These are phyloP conservation scores for Zaprionus ghesquierei DNA, from an alignment of 1,140 invertebrate species.

Conservation along the genomic window DNA sequence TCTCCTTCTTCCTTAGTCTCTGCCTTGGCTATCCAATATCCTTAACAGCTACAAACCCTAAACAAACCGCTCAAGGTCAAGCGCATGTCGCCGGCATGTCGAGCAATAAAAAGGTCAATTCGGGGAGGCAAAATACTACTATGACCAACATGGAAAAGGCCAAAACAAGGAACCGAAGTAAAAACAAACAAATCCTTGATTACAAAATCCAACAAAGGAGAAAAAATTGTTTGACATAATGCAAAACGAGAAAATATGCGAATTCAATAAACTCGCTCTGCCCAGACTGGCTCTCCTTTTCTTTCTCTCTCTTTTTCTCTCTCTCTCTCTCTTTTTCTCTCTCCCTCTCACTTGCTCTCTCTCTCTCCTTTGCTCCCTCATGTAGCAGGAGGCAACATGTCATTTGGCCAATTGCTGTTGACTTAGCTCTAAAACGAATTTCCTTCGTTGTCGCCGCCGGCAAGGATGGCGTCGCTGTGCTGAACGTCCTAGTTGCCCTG, in stretches of 20 bases:
- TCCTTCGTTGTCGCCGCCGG: conserved; percentile 26
- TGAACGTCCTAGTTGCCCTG: background rate
- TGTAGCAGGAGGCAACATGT: conserved; percentile 34
- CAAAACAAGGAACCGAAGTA: conserved; percentile 15
- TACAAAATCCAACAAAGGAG: conserved; percentile 74
- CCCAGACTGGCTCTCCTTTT: background rate
- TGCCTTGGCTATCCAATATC: conserved; percentile 21
- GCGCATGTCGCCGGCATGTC: conserved; percentile 63
- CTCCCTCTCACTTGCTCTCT: background rate
- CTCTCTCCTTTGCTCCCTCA: too few species aligned
- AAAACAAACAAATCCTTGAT: conserved; percentile 78
- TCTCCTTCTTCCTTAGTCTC: background rate
- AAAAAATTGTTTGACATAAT: conserved; percentile 74
- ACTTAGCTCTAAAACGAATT: conserved; percentile 71
- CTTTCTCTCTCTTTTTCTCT: background rate
- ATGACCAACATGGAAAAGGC: conserved; percentile 51
- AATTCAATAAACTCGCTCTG: conserved; percentile 68
- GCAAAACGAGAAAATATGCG: conserved; percentile 78
- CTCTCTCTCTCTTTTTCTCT: background rate
- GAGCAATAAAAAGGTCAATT: conserved; percentile 69
- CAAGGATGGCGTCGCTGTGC: background rate
- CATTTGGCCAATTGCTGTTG: conserved; percentile 80
- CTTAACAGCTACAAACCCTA: conserved; percentile 48
- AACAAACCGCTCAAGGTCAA: conserved; percentile 78
- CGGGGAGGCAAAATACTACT: conserved; percentile 49